Base-by-base conservation (phyloP, 2,113 vertebrate genomes). In the Petroica traversi region DNA sequence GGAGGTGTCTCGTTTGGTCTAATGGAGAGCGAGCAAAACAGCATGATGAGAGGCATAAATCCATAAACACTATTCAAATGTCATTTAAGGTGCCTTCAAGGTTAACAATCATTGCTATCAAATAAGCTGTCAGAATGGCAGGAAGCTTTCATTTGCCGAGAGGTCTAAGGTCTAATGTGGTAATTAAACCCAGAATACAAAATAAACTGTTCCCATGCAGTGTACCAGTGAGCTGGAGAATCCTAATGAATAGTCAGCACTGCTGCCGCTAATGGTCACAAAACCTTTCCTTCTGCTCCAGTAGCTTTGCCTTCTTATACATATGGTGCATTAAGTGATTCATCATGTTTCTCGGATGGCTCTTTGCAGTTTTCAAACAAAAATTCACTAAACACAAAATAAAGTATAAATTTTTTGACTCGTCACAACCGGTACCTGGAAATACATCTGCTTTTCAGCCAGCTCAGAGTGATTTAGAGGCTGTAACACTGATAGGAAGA, bases 161-260 rank as follows among this genome's bases (percentile, higher is more conserved):
- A 93, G 96, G 91, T 95, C 94, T 81, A 96, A 96, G 94, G 95
- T 95, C 92, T 94, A 95, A 96, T 38, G 64, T 0, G n/a, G 88
- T 94, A 95, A 96, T 95, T 97, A 96, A 97, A 88, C 68, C 25
- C 64, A 85, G 89, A 95, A 96, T 80, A 90, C 67, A 85, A 94
- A 96, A 92, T 88, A 93, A 94, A 97, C 74, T 93, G 71, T 75
- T 88, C 40, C 82, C 75, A 74, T 58, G 63, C 46, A 88, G 75
- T 41, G 75, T 59, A 62, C 26, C 45, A 38, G 55, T 28, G 48
- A 87, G 45, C 41, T 1, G 2, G 40, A 92, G 85, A 96, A 93
- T 94, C 55, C 68, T 88, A 90, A 97, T 83, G 85, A 95, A 77
- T 29, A 84, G 83, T 69, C 74, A 74, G 59, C 31, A 51, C 6